Conservation (phyloP, 2,888 invertebrate genomes). For the Gandaritis pyraliata region DNA sequence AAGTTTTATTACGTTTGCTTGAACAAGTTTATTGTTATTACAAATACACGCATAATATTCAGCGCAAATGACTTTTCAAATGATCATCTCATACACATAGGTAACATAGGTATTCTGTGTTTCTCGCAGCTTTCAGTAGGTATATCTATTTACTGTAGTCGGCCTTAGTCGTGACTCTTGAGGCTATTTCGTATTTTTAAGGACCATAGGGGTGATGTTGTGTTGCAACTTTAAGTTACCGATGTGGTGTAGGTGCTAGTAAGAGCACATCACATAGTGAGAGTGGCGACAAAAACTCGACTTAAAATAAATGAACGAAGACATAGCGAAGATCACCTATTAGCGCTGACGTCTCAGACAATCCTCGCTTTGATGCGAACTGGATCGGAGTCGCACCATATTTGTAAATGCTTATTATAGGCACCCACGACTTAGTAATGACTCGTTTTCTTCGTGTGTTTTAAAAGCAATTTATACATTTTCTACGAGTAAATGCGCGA, state of each 20-base stretch:
- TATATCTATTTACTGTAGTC: too few relatives aligned
- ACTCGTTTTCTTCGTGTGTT: conserved; percentile 9
- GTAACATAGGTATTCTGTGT: too few relatives aligned
- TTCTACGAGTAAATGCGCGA: background rate
- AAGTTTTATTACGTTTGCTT: conserved; percentile 18
- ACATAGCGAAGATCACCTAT: conserved; percentile 65
- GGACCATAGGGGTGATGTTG: conserved; percentile 15
- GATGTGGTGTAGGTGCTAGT: conserved; percentile 67
- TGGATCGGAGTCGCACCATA: conserved; percentile 56
- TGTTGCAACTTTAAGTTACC: conserved; percentile 59
- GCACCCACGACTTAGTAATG: conserved; percentile 43
- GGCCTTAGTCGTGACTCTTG: too few relatives aligned
- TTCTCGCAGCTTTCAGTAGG: background rate
- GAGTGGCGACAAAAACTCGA: conserved; percentile 71
- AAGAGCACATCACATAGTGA: conserved; percentile 41
- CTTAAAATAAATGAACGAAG: conserved; percentile 64
- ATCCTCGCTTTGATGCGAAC: conserved; percentile 59
- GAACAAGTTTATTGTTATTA: conserved; percentile 11
- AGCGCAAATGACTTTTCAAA: conserved; percentile 6
- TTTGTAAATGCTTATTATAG: conserved; percentile 68
- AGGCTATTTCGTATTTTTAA: background rate
- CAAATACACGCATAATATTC: background rate
- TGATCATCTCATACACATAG: too few relatives aligned
- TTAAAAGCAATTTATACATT: conserved; percentile 19
- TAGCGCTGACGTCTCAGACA: conserved; percentile 57